Percentiles rank a stretch among this genome's conserved stretches.
These are phyloP conservation scores for Xestia rhomboidea DNA, from an alignment of 2,888 invertebrate genomes.

Conservation along the genomic window DNA sequence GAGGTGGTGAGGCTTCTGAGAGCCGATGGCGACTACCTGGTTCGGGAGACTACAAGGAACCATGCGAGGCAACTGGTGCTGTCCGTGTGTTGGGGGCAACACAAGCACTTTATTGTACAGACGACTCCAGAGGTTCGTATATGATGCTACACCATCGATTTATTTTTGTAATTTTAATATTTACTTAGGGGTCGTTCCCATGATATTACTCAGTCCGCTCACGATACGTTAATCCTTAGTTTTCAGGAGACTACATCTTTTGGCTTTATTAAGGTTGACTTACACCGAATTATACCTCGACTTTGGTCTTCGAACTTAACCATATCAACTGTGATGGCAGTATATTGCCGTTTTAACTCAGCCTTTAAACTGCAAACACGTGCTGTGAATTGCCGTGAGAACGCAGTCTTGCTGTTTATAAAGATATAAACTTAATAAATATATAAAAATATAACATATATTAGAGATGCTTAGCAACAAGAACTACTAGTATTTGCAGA, in stretches of 20 bases:
- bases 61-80: conserved; percentile 98
- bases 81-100: conserved; percentile 98
- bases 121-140: conserved; percentile 95
- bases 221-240: conserved; percentile 66
- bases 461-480: conserved; percentile 16
- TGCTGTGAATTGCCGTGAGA: not conserved
- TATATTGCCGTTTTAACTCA: not conserved
- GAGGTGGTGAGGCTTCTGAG: conserved; percentile 97
- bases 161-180: not conserved
- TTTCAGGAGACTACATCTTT: conserved; percentile 29
- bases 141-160: not conserved
- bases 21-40: conserved; percentile 98
- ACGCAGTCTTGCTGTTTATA: not conserved
- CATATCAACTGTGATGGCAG: not conserved
- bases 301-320: not conserved
- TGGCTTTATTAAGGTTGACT: not conserved
- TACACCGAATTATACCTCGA: too few species aligned
- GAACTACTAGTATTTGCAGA: not conserved
- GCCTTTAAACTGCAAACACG: conserved; percentile 4
- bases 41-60: conserved; percentile 97
- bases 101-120: conserved; percentile 99
- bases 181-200: not conserved
- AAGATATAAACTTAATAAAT: not conserved
- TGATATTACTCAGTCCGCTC: conserved; percentile 60
- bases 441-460: too few species aligned